Conservation (phyloP, 2,113 vertebrate species). For the Athene cunicularia region DNA sequence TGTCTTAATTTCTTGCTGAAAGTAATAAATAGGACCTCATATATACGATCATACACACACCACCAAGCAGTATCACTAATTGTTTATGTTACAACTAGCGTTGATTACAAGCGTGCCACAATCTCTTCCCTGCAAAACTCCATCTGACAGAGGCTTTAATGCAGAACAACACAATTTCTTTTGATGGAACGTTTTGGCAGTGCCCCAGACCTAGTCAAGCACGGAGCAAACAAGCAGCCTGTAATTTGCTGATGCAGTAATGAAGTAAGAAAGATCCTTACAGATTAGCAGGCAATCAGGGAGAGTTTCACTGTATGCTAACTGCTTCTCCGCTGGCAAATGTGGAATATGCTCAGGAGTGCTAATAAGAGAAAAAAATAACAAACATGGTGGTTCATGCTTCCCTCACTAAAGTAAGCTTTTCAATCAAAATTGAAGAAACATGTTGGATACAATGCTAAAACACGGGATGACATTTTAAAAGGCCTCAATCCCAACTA, state of each 20-base stretch:
- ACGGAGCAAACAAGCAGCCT: not conserved
- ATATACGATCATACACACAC: fast-evolving
- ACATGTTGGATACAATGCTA: not conserved
- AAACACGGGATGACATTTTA: not conserved
- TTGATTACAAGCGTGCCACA: not conserved
- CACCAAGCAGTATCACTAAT: not conserved
- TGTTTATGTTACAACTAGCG: not conserved
- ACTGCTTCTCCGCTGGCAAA: not conserved
- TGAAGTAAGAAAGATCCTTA: not conserved
- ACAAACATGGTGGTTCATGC: not conserved
- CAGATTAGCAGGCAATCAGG: slow-evolving; percentile 2
- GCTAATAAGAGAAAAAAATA: not conserved
- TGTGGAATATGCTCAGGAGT: not conserved
- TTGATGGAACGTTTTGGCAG: not conserved
- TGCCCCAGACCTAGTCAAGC: not conserved
- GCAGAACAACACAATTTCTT: not conserved
- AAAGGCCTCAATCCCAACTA: slow-evolving; percentile 1
- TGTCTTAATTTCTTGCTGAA: not conserved
- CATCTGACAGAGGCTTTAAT: not conserved
- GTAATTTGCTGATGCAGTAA: not conserved
- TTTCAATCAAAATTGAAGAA: not conserved
- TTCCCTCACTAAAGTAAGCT: not conserved
- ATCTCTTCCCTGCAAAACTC: not conserved
- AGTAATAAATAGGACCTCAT: not conserved
- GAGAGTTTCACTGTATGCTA: not conserved